These are phyloP conservation scores for Trichomycterus rosablanca DNA, from an alignment of 2,113 vertebrate species.

Conservation along the genomic window DNA sequence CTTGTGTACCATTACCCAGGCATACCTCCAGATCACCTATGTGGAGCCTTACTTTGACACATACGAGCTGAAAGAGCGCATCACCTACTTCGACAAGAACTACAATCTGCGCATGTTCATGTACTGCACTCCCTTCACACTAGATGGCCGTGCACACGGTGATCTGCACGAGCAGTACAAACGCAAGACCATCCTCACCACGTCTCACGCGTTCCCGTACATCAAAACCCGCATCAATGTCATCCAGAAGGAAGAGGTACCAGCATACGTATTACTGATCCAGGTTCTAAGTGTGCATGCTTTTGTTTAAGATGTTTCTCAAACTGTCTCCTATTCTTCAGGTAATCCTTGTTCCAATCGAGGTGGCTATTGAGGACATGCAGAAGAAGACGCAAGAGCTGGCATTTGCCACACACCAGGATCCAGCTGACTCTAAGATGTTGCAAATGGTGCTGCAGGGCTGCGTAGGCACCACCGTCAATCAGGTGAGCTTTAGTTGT, in stretches of 20 bases:
- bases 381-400: conserved; percentile 98
- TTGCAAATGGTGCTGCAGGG: conserved; percentile 98
- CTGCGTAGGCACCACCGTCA: conserved; percentile 98
- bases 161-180: conserved; percentile 97
- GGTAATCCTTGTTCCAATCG: conserved; percentile 94
- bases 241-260: conserved; percentile 94
- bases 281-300: too few species aligned
- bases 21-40: conserved; percentile 95
- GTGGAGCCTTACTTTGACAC: conserved; percentile 98
- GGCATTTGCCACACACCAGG: conserved; percentile 96
- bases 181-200: conserved; percentile 94
- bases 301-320: too few species aligned
- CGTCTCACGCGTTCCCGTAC: conserved; percentile 95
- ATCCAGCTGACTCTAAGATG: conserved; percentile 96
- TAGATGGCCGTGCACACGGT: conserved; percentile 92
- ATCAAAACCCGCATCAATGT: conserved; percentile 98
- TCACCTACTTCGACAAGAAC: conserved; percentile 98
- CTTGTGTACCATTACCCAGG: too few species aligned
- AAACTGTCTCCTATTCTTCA: conserved; percentile 42
- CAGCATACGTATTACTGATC: too few species aligned
- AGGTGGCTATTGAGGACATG: conserved; percentile 99
- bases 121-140: conserved; percentile 96
- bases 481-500: too few species aligned
- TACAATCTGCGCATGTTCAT: conserved; percentile 96
- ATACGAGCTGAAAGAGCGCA: conserved; percentile 98